These are phyloP conservation scores for Agriopis marginaria DNA, from an alignment of 2,888 invertebrate species.

Conservation along the genomic window DNA sequence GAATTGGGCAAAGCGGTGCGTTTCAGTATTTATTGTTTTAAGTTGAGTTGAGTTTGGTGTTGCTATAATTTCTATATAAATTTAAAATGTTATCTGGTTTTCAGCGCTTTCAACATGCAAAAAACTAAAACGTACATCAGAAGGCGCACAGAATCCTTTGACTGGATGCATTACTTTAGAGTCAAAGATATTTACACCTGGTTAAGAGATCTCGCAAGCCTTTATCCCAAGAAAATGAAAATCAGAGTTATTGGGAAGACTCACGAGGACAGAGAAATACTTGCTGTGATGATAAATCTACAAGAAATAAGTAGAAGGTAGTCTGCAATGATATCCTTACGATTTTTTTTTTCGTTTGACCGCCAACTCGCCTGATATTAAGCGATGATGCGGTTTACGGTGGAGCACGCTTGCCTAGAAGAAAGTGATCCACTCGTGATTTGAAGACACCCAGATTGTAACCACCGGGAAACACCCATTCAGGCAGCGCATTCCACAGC, in stretches of 20 bases:
- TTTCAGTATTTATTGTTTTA: too few relatives aligned
- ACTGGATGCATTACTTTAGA: constrained; percentile 86
- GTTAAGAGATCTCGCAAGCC: constrained; percentile 77
- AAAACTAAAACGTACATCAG: constrained; percentile 66
- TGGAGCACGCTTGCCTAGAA: too few relatives aligned
- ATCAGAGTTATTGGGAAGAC: constrained; percentile 70
- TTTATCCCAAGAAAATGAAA: constrained; percentile 74
- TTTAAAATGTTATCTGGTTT: constrained; percentile 8
- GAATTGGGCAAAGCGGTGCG: too few relatives aligned
- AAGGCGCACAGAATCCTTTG: constrained; percentile 66
- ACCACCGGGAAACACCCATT: too few relatives aligned
- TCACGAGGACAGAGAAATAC: constrained; percentile 69
- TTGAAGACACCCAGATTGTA: too few relatives aligned
- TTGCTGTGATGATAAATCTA: constrained; percentile 55
- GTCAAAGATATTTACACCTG: constrained; percentile 87
- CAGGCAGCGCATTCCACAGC: too few relatives aligned
- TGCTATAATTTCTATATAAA: too few relatives aligned
- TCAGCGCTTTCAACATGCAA: constrained; percentile 62
- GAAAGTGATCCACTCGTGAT: too few relatives aligned
- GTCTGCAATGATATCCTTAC: not conserved
- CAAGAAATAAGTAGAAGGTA: constrained; percentile 7
- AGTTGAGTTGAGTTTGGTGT: too few relatives aligned
- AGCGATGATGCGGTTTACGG: too few relatives aligned
- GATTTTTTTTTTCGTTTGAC: too few relatives aligned
- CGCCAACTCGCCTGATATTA: too few relatives aligned